These are phyloP conservation scores for Henricia sp. DNA, from an alignment of 53 echinoderm and acorn worm genomes.

Conservation along the genomic window DNA sequence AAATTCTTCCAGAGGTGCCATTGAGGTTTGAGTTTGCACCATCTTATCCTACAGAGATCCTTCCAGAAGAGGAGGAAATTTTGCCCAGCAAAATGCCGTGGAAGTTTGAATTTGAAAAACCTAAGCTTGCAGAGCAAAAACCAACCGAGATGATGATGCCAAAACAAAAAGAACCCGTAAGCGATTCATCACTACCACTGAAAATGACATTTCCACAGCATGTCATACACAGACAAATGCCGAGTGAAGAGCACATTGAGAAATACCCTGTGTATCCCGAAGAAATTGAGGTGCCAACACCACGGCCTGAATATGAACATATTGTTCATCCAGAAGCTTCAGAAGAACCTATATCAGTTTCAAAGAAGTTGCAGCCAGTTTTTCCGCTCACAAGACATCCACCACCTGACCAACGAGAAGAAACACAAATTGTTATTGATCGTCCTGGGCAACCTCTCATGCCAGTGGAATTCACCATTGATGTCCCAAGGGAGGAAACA, in stretches of 20 bases:
- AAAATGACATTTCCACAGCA: conserved; percentile 36
- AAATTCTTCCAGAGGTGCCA: conserved; percentile 1
- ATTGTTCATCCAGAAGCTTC: conserved; percentile 38
- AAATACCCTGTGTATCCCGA: conserved; percentile 1
- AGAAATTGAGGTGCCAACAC: background rate
- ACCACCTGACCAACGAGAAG: conserved; percentile 50
- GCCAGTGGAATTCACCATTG: conserved; percentile 63
- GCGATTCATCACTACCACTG: conserved; percentile 31
- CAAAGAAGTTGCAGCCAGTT: conserved; percentile 43
- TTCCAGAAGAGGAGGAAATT: conserved; percentile 29
- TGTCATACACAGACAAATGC: conserved; percentile 18
- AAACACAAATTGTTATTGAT: conserved; percentile 50
- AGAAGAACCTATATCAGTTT: conserved; percentile 22
- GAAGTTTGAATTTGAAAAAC: background rate
- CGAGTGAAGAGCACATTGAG: conserved; percentile 31
- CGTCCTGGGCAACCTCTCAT: conserved; percentile 44
- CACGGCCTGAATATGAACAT: conserved; percentile 35
- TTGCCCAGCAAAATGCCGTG: conserved; percentile 2
- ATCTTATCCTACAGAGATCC: conserved; percentile 7
- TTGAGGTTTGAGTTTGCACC: conserved; percentile 19
- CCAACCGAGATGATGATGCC: conserved; percentile 34
- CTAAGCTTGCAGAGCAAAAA: background rate
- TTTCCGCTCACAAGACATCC: conserved; percentile 48
- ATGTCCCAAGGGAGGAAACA: conserved; percentile 60
- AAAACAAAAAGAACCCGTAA: conserved; percentile 27